phyloP scores from a whole-genome alignment of 1,140 invertebrate species.

The Camponotus pennsylvanicus region DNA sequence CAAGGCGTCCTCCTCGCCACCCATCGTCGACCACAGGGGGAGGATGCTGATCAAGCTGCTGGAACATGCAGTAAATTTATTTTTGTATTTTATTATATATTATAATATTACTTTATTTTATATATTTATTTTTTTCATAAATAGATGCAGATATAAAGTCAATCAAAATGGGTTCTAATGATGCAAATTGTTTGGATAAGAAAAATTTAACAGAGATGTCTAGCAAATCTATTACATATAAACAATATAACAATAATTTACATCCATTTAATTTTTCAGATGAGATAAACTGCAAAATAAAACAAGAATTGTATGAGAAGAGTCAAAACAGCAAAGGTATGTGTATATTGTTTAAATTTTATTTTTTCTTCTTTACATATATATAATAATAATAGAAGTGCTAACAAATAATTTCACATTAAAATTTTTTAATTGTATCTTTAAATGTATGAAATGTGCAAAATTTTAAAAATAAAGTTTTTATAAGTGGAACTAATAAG shows the following conservation, averaged over 20 bases:
- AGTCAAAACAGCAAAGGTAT: background rate
- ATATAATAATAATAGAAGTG: background rate
- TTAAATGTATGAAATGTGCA: background rate
- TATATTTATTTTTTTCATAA: background rate
- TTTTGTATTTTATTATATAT: background rate
- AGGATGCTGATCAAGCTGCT: background rate
- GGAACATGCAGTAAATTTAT: background rate
- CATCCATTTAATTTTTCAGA: background rate
- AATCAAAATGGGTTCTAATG: background rate
- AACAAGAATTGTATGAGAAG: background rate
- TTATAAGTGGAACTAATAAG: background rate
- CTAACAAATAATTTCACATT: constrained; percentile 1
- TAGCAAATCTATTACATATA: background rate
- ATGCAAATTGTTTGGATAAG: constrained; percentile 16
- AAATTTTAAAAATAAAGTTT: background rate
- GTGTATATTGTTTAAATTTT: background rate
- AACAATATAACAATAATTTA: background rate
- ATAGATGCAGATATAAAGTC: background rate
- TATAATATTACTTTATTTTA: background rate
- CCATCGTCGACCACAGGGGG: no score
- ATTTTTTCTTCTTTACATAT: background rate
- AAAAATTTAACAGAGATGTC: background rate
- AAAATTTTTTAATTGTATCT: background rate
- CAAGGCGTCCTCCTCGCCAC: no score
- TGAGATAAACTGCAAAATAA: background rate